Evolutionary conservation across 2,888 invertebrate genomes (phyloP), one percentile per base, ranked within the genome.

Genomic region (Seira musarum): DNA sequence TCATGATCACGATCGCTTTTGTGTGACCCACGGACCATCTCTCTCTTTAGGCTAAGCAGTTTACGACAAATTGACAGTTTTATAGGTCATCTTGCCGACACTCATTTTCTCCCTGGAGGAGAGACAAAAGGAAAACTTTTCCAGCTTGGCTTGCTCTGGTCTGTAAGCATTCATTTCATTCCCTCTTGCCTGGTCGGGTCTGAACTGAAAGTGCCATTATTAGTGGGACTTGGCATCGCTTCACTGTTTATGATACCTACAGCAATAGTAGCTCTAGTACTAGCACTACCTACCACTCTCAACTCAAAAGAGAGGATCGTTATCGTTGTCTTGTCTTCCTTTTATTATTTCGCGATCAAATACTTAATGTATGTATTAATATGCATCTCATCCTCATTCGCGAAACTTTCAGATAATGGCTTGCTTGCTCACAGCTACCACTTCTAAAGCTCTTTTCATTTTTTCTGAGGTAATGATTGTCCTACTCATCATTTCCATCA

Each of bases 41-140:
- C 53, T 46, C 70, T 64, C 40, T 69, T 77, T 70, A 77, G 57
- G 70, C 69, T 77, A 70, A 77, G 69, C 69, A 77, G 69, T 77
- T 77, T 77, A 77, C 69, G 76, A 77, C 76, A 77, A 77, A 77
- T 77, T 77, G 76, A 77, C 76, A 77, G 69, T 70, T 77, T 77
- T 77, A 77, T 77, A 77, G 70, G 76, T 77, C 76, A 77, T 70
- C 76, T 70, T 70, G 40, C 63, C 40, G 46, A 72, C 64, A 53
- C 72, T 49, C 72, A 70, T 35, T 61, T 40, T 25, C 49, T 64
- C 72, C 46, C 53, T 35, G 57, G 60, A 24, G 24, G n/a, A 8
- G 22, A 22, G 21, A 17, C 6, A 21, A 69, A 57, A 25, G 57
- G 40, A 40, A 40, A 40, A 13, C 13, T 40, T 40, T 40, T 40